Evolutionary conservation across 2,888 invertebrate species (phyloP).

Genomic region (Athrips mouffetella): DNA sequence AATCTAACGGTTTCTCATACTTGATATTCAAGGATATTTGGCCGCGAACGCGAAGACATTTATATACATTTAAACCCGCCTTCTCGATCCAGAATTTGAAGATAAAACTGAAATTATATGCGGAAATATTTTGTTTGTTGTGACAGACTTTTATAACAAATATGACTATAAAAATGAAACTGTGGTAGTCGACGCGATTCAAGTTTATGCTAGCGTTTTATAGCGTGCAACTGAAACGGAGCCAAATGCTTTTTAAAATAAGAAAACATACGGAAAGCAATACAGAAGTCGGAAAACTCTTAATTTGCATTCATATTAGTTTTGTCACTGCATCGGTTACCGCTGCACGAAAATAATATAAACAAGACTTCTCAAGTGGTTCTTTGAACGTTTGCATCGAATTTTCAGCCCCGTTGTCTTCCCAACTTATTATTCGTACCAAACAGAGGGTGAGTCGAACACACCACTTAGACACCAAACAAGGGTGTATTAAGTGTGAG

Average conservation of each 20-base stretch:
- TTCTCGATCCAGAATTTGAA: slow-evolving; percentile 16
- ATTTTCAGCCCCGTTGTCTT: slow-evolving; percentile 62
- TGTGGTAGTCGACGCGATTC: slow-evolving; percentile 11
- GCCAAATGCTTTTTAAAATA: slow-evolving; percentile 11
- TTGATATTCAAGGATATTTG: slow-evolving; percentile 34
- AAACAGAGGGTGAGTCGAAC: slow-evolving; percentile 75
- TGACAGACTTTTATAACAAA: slow-evolving; percentile 11
- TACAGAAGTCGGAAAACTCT: background rate
- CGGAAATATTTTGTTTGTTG: slow-evolving; percentile 11
- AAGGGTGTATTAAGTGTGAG: slow-evolving; percentile 78
- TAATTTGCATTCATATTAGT: slow-evolving; percentile 7
- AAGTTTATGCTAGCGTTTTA: slow-evolving; percentile 10
- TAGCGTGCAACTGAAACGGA: slow-evolving; percentile 7
- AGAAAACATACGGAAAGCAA: slow-evolving; percentile 1
- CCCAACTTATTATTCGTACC: slow-evolving; percentile 69
- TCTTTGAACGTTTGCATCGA: slow-evolving; percentile 31
- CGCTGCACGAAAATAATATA: slow-evolving; percentile 16
- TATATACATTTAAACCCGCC: slow-evolving; percentile 30
- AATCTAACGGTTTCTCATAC: slow-evolving; percentile 32
- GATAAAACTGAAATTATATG: slow-evolving; percentile 15
- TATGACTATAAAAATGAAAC: slow-evolving; percentile 13
- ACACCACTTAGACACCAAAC: slow-evolving; percentile 79
- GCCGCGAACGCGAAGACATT: slow-evolving; percentile 29
- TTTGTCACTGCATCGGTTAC: slow-evolving; percentile 1
- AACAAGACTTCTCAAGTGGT: background rate